Base-by-base conservation (phyloP, 2,113 vertebrate species). In the Entomyzon cyanotis region DNA sequence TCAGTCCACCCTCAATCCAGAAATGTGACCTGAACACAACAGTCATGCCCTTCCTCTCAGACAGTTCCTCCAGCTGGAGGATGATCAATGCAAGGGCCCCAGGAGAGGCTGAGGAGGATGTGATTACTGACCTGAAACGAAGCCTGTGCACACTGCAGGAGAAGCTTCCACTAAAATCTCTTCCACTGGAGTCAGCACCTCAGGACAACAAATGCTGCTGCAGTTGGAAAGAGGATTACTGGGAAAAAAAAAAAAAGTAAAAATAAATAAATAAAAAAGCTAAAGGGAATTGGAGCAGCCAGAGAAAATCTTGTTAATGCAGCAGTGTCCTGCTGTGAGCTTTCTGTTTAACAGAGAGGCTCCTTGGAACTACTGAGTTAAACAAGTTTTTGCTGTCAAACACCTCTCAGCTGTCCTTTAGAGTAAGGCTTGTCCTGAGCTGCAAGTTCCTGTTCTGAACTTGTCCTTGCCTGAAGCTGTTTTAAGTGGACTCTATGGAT, bases 231-330 rank as follows among this genome's bases (percentile, higher is more conserved):
- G 71, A 92, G 1, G 24, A 90, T 90, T 93, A 88, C 21, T 0
- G 0, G 6, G 9, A 9, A 37, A 44, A 58, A 15, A 58, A 46
- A 35, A 27, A 55, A 31, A 22, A 31, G 28, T 58, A 5, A 15
- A 47, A 56, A 63, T 25, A 47, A 35, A 27, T 28, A 22, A 31
- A 33, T 52, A 5, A 18, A 63, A 46, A 53, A 60, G 5, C 62
- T 52, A 59, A 46, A 56, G 63, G 83, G 71, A 95, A 94, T 90
- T 77, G 86, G 75, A 92, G 37, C 49, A 90, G 71, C 30, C 55
- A 89, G 86, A 94, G 47, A 80, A 93, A 90, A 92, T 74, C 86
- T 86, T 90, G 76, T 94, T 89, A 86, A 64, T 86, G 58, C 69
- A 94, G 80, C 69, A 91, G 53, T 14, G 41, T 89, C 94, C 56